Evolutionary conservation across 2,797 vertebrate genomes (phyloP).

Genomic region (Petrocephalus schoutedeni): DNA sequence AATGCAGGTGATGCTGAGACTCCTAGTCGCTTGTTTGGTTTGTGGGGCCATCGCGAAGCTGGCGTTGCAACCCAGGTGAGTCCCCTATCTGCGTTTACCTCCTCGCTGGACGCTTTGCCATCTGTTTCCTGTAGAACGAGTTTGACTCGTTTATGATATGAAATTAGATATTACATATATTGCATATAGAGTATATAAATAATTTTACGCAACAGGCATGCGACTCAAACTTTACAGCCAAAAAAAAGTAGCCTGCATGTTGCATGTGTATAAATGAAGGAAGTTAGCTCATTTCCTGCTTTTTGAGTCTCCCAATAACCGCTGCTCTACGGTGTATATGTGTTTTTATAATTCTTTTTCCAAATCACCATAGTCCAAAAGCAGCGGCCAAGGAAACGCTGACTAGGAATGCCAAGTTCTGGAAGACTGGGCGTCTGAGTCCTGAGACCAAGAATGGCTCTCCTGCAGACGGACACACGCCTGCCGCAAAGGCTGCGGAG

Average conservation of each 20-base stretch:
- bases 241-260: not conserved
- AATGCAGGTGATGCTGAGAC: conserved; percentile 47
- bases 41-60: conserved; percentile 49
- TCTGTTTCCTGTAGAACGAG: not conserved
- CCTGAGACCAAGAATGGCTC: not conserved
- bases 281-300: not conserved
- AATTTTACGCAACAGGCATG: not conserved
- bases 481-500: not conserved
- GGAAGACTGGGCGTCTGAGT: not conserved
- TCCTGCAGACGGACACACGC: not conserved
- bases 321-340: not conserved
- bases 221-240: not conserved
- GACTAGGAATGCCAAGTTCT: not conserved
- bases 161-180: not conserved
- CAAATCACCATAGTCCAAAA: not conserved
- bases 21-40: conserved; percentile 43
- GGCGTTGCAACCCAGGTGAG: conserved; percentile 46
- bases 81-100: not conserved
- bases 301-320: not conserved
- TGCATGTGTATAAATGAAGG: not conserved
- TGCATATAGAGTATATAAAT: not conserved
- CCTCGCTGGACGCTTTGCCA: not conserved
- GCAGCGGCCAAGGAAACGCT: not conserved
- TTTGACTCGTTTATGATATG: not conserved
- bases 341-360: not conserved